Evolutionary conservation across 2,888 invertebrate species (phyloP), one percentile per base, ranked within the genome.

Genomic region (Epinotia brunnichana): DNA sequence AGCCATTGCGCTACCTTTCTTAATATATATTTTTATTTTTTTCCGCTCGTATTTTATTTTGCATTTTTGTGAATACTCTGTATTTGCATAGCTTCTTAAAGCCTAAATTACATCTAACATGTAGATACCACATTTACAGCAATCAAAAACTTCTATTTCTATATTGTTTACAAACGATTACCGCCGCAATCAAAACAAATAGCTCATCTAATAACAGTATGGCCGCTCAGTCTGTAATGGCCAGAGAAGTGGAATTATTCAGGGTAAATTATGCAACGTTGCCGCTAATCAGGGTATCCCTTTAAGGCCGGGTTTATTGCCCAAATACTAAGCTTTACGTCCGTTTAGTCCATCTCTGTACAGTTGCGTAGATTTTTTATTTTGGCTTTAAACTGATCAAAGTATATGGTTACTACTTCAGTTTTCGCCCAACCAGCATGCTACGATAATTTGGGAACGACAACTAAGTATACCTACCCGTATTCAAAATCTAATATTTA

Each of bases 231-330:
- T 61, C 44, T 61, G 61, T 21, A 61, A 17, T 44, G 7, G 17
- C 24, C 24, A 9, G 48, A 3, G 10, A 51, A 41, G 15, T 63
- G 19, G 17, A 48, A 29, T 51, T 54, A 64, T 53, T 39, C 64
- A 15, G 53, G n/a, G 19, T 53, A n/a, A 64, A 64, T 35, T 53
- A 53, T 39, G 53, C n/a, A 51, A 35, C 63, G 13, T 64, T 13
- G 5, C 63, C 39, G 10, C 63, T 64, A 64, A 64, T 64, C 19
- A 53, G 53, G 53, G 64, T 64, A 64, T 21, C 19, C 57, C 57
- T 29, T 29, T 44, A 61, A 63, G 51, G 7, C 63, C 53, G 63
- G 63, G 51, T 53, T 64, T 64, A 53, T 64, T 15, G 19, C 64
- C 53, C 19, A 54, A 64, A 64, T 35, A 53, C 53, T 17, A 51